Evolutionary conservation across 2,797 vertebrate species (phyloP).

Genomic region (Spinibarbus caldwelli): DNA sequence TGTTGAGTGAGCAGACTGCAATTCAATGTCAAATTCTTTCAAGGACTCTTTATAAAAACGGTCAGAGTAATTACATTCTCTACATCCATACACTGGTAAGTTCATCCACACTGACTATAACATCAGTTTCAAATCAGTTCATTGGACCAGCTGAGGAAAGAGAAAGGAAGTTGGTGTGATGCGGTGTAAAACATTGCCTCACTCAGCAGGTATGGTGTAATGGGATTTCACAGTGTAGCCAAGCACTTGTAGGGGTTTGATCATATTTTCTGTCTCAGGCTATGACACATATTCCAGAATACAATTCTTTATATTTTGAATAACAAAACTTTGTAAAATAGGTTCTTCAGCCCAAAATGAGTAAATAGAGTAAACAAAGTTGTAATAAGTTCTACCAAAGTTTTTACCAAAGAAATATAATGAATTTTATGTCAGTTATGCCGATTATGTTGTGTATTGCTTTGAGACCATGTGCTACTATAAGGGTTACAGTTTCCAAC

Average conservation of each 20-base stretch:
- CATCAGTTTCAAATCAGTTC: constrained; percentile 1
- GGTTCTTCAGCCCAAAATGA: too few relatives aligned
- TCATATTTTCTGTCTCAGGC: constrained; percentile 41
- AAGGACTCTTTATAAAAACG: constrained; percentile 1
- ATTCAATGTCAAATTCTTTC: neutral
- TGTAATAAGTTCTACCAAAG: neutral
- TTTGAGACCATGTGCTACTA: neutral
- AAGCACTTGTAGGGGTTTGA: constrained; percentile 27
- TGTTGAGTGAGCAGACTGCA: neutral
- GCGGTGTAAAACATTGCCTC: constrained; percentile 44
- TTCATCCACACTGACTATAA: neutral
- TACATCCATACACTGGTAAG: neutral
- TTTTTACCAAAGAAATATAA: neutral
- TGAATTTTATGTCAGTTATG: neutral
- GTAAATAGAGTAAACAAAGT: neutral
- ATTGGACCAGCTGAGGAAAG: constrained; percentile 25
- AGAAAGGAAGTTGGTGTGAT: constrained; percentile 15
- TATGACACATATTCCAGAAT: constrained; percentile 21
- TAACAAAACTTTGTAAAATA: too few relatives aligned
- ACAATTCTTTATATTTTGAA: constrained; percentile 1
- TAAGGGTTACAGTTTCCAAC: neutral
- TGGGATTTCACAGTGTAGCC: constrained; percentile 52
- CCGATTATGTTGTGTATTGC: neutral
- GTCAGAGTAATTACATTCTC: constrained; percentile 17
- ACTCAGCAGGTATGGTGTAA: constrained; percentile 52